phyloP scores from a whole-genome alignment of 53 echinoderm and acorn worm species.

The Pentamera pediparva region DNA sequence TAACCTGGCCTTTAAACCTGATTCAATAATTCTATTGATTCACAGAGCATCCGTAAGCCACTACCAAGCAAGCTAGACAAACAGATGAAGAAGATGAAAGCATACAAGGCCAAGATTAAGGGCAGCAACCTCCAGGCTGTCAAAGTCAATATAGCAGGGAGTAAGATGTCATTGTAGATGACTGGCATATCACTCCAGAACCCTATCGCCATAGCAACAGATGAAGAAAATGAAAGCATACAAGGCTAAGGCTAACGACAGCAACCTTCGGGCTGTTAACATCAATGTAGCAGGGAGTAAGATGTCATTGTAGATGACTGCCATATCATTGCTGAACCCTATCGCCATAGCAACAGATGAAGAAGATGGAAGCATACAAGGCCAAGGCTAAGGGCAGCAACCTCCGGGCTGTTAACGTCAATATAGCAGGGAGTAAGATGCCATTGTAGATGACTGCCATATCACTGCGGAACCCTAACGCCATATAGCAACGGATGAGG shows the following conservation, averaged over 20 bases:
- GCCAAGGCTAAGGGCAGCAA: slow-evolving; percentile 58
- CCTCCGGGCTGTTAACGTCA: slow-evolving; percentile 70
- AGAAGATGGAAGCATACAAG: slow-evolving; percentile 66
- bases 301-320: slow-evolving; percentile 71
- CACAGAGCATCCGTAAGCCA: slow-evolving; percentile 38
- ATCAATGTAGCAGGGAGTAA: slow-evolving; percentile 86
- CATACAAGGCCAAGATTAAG: slow-evolving; percentile 43
- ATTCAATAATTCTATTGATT: no score
- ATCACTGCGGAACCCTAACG: no score
- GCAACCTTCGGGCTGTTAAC: slow-evolving; percentile 66
- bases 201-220: no score
- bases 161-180: slow-evolving; percentile 71
- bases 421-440: slow-evolving; percentile 82
- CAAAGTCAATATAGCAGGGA: slow-evolving; percentile 80
- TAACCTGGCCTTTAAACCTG: no score
- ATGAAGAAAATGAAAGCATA: slow-evolving; percentile 71
- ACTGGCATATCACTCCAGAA: no score
- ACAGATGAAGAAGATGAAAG: slow-evolving; percentile 72
- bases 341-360: no score
- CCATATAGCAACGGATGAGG: no score
- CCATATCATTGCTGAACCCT: no score
- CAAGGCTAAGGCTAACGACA: slow-evolving; percentile 49
- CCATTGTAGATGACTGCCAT: no score
- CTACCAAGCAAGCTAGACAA: slow-evolving; percentile 69
- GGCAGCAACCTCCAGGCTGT: slow-evolving; percentile 76